Base-by-base conservation (phyloP, 2,113 vertebrate species). In the Ivindomyrus marchei region DNA sequence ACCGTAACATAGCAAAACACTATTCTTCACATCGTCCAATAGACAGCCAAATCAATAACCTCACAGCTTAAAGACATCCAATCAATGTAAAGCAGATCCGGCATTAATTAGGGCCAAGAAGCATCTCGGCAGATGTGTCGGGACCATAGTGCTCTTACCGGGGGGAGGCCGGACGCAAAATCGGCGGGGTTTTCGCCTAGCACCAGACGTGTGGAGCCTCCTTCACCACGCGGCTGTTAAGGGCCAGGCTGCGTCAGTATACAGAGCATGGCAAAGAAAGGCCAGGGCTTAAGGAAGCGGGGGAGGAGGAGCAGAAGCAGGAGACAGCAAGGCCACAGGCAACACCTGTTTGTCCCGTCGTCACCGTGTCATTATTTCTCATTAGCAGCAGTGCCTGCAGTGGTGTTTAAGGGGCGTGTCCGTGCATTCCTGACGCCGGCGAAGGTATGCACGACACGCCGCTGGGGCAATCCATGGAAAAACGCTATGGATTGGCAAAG, bases 321-420 rank as follows among this genome's bases (percentile, higher is more conserved):
- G 42, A 89, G 84, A 80, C 88, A 62, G 58, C 36, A 58, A 24
- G 50, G 89, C 86, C 89, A 89, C 66, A 90, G 88, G 90, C 90
- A 95, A 95, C 95, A 96, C 94, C 95, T 96, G 95, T 94, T 95
- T 94, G 93, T 92, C 91, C 92, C 92, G 91, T 90, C 91, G 91
- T 93, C 91, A 94, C 91, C 90, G 86, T 93, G 91, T 95, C 90
- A 96, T 96, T 95, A 95, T 90, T 89, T 70, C 90, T 94, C 93
- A 95, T 95, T 94, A 95, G 90, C 89, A 80, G 77, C 77, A 91
- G 85, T 31, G 90, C 90, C 91, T 94, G 93, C 92, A 94, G 93
- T 90, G 90, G 87, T 36, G 77, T 92, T 90, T 88, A 39, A 86
- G 91, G 92, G 93, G 92, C 86, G 93, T 47, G 62, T 91, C 88